These are phyloP conservation scores for Cantharis lateralis DNA, from an alignment of 2,888 invertebrate species.

Conservation along the genomic window DNA sequence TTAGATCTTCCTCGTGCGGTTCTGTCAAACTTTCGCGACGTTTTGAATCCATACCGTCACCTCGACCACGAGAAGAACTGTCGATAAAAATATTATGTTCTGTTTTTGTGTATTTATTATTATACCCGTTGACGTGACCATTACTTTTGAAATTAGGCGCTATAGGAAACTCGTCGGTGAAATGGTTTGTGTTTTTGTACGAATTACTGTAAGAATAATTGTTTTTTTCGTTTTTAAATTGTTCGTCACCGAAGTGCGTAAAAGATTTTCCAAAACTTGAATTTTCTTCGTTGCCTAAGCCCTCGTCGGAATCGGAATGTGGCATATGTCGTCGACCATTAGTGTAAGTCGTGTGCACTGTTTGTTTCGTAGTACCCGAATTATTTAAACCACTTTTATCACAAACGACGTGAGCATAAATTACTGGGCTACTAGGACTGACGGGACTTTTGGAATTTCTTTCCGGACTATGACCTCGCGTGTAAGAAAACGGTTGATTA, in stretches of 20 bases:
- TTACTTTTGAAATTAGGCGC: constrained; percentile 66
- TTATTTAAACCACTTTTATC: constrained; percentile 51
- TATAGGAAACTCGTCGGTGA: constrained; percentile 60
- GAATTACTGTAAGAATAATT: constrained; percentile 54
- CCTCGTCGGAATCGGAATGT: constrained; percentile 79
- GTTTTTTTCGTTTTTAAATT: constrained; percentile 30
- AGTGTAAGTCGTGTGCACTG: constrained; percentile 59
- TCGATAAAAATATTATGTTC: constrained; percentile 55
- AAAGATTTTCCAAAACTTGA: constrained; percentile 52
- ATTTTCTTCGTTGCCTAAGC: constrained; percentile 72
- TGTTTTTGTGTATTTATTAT: constrained; percentile 58
- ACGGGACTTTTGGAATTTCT: constrained; percentile 47
- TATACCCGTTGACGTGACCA: constrained; percentile 55
- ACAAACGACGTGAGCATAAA: constrained; percentile 77
- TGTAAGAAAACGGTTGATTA: constrained; percentile 83
- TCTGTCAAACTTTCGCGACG: constrained; percentile 58
- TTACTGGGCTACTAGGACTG: constrained; percentile 60
- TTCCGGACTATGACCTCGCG: constrained; percentile 61
- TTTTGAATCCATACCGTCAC: constrained; percentile 70
- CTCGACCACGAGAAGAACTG: constrained; percentile 63
- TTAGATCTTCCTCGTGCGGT: constrained; percentile 41
- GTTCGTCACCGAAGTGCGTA: constrained; percentile 58
- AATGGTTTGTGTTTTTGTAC: constrained; percentile 55
- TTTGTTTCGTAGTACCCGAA: constrained; percentile 52
- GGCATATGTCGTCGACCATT: constrained; percentile 58